These are phyloP conservation scores for Xanthostigma xanthostigma DNA, from an alignment of 2,888 invertebrate species.

Conservation along the genomic window DNA sequence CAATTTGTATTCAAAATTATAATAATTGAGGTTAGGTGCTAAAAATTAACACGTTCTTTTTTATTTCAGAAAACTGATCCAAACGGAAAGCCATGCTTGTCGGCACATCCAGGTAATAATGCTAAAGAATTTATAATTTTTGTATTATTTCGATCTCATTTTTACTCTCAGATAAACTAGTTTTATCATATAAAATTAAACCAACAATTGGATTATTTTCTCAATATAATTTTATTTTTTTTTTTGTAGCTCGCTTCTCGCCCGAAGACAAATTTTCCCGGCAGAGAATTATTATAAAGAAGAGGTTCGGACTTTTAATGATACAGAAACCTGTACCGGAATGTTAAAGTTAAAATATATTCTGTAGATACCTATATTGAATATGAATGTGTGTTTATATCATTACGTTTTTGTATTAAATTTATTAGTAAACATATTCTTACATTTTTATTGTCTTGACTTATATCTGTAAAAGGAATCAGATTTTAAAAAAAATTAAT, in stretches of 20 bases:
- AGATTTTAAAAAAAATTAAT: too few species aligned
- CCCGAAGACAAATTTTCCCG: conserved; percentile 90
- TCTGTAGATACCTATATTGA: too few species aligned
- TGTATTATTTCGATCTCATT: too few species aligned
- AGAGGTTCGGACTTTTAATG: conserved; percentile 71
- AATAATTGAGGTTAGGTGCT: not conserved
- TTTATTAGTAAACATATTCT: too few species aligned
- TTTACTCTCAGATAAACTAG: too few species aligned
- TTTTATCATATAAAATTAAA: not conserved
- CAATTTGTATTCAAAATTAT: too few species aligned
- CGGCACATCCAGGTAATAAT: conserved; percentile 68
- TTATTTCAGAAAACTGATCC: conserved; percentile 62
- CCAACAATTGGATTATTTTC: not conserved
- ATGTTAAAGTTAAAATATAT: conserved; percentile 38
- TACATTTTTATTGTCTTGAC: too few species aligned
- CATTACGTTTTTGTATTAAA: too few species aligned
- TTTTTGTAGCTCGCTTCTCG: conserved; percentile 71
- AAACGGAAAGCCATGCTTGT: conserved; percentile 62
- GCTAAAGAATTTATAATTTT: conserved; percentile 1
- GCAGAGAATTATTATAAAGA: conserved; percentile 77
- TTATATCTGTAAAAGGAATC: too few species aligned
- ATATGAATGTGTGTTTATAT: too few species aligned
- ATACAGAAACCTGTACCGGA: conserved; percentile 68
- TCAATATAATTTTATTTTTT: conserved; percentile 8
- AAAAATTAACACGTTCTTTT: conserved; percentile 5